Evolutionary conservation across 2,797 vertebrate species (phyloP).

Genomic region (Falco naumanni): DNA sequence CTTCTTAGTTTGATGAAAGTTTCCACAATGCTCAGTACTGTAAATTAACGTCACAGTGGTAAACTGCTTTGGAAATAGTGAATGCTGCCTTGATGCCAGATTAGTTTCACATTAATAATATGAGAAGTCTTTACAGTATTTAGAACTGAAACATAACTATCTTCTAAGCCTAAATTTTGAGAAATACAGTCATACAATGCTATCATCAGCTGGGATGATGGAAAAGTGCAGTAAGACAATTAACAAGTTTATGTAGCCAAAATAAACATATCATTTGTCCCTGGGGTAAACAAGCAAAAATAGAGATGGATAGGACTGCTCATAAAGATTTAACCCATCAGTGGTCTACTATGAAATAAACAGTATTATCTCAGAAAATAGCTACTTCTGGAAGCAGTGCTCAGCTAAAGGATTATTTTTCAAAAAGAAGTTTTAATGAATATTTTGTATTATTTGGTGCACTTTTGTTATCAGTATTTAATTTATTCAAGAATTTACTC

Average conservation of each 20-base stretch:
- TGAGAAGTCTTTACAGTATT: constrained; percentile 36
- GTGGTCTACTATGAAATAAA: not conserved
- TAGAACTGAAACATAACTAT: constrained; percentile 27
- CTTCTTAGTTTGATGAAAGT: constrained; percentile 52
- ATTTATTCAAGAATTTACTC: not conserved
- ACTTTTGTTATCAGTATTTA: not conserved
- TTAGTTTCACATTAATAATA: constrained; percentile 53
- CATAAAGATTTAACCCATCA: not conserved
- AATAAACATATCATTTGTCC: constrained; percentile 55
- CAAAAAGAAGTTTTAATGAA: not conserved
- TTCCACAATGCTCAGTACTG: constrained; percentile 39
- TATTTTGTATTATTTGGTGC: not conserved
- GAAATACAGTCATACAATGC: constrained; percentile 33
- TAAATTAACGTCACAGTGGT: constrained; percentile 34
- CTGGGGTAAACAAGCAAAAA: constrained; percentile 47
- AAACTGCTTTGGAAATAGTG: constrained; percentile 55
- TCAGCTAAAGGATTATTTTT: not conserved
- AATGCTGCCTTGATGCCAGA: constrained; percentile 2
- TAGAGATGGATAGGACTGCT: not conserved
- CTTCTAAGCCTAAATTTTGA: constrained; percentile 30
- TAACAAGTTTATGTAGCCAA: constrained; percentile 34
- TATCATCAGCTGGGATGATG: constrained; percentile 46
- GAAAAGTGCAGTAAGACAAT: constrained; percentile 49
- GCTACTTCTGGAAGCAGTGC: not conserved
- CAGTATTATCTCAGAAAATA: not conserved